Evolutionary conservation across 2,888 invertebrate genomes (phyloP), one percentile per base, ranked within the genome.

Genomic region (Marronus borbonicus): DNA sequence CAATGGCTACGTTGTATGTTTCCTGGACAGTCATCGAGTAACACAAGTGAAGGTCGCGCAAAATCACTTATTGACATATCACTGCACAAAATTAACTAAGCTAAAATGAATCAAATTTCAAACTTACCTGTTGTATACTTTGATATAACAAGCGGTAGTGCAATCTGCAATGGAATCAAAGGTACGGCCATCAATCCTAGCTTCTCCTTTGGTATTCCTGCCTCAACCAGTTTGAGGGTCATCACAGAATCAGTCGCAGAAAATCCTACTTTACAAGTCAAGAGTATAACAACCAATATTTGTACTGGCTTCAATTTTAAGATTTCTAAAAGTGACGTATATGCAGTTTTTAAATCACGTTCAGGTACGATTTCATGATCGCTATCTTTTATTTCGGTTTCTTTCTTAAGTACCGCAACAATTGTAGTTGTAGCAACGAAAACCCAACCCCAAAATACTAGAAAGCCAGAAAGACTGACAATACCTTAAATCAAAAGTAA

Each of bases 191-290:
- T 91, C 76, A 99, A 89, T 0, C 98, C 99, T 77, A 99, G 89
- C 84, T 96, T 95, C 87, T 99, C 99, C 85, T 97, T 97, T 0
- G 98, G 97, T 69, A 99, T 96, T 14, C 99, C 99, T 36, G 95
- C 95, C 88, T 98, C 99, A 0, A 99, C 96, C 69, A 99, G 90
- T 89, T 99, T 99, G 80, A 99, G 90, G 1, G 96, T 95, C 24
- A 98, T 97, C 0, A 99, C 96, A 28, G 97, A 95, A 90, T 99
- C 99, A 80, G 97, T 95, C 0, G 98, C 98, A 55, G 98, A 95
- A 89, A 99, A 99, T 2, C 97, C 97, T 82, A 98, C 92, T 92
- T 98, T 98, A 62, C 95, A 94, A 5, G 98, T 99, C 76, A 99
- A 92, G 62, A 98, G 89, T 79, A 98, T 93, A 0, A 94, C 85